Evolutionary conservation across 2,888 invertebrate species (phyloP), one percentile per base, ranked within the genome.

Genomic region (Ferrisia virgata): DNA sequence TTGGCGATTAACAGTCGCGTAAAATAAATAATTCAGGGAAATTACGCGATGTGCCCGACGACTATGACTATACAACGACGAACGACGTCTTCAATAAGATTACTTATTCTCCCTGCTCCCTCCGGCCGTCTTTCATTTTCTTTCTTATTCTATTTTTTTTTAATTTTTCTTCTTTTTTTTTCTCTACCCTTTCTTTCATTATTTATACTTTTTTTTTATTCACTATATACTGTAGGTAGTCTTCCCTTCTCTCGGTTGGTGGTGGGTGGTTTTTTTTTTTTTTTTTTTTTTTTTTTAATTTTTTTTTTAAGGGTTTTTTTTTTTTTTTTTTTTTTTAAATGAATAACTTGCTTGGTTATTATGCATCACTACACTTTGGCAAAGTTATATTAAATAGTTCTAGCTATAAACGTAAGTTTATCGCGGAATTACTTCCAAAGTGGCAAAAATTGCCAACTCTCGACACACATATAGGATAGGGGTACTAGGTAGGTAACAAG

Each of bases 21-120:
- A 72, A 72, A 72, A 72, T 72, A 72, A 72, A 72, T 72, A 72
- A 72, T 72, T 72, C 72, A 36, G 33, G 72, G 72, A 72, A 72
- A 72, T 72, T 72, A 72, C 47, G n/a, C 47, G 47, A 47, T 18
- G 43, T 0, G 6, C 8, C 40, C 0, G 15, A 11, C 13, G 47
- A n/a, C n/a, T n/a, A n/a, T n/a, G n/a, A n/a, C n/a, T n/a, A n/a
- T n/a, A n/a, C n/a, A n/a, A n/a, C n/a, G n/a, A n/a, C 72, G 13
- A 39, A 25, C 58, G 58, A 25, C 47, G 64, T 72, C 72, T 72
- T 72, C 72, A 33, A 72, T 72, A 72, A 72, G 72, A 72, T 72
- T 72, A 64, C 64, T 64, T 64, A 47, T 47, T 9, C 36, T 36
- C 5, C 36, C 36, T n/a, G n/a, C n/a, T n/a, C n/a, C n/a, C n/a